Evolutionary conservation across 2,797 vertebrate species (phyloP), one percentile per base, ranked within the genome.

Genomic region (Pygocentrus nattereri): DNA sequence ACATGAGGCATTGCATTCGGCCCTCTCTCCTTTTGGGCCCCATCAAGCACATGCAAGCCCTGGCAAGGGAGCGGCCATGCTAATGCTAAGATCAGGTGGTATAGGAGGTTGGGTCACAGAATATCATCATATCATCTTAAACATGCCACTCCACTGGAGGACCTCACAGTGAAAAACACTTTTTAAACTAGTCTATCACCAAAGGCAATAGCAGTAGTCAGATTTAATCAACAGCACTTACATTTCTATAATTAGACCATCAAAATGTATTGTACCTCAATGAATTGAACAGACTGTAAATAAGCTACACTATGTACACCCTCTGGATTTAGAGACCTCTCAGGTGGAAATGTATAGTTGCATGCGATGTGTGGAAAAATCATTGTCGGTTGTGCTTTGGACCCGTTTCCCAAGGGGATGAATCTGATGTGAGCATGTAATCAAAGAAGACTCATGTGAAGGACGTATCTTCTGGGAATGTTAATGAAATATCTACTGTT

Each of bases 1-100:
- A 83, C 82, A 65, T 79, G 76, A 64, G 78, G 89, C 52, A 87
- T 84, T 83, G 81, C 76, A 85, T 79, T 78, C 71, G 73, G 89
- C 88, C 88, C 90, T 86, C 91, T 82, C 79, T 88, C 90, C 90
- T 91, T 91, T 72, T 89, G 88, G 90, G 91, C 89, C 89, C 90
- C 91, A 89, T 90, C 82, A 82, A 88, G 89, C 87, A 92, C 91
- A 91, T 88, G 88, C 87, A 93, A 85, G 88, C 82, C 86, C 87
- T 87, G 85, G 88, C 78, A 76, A 80, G 87, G 82, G 84, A 88
- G 72, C 87, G 83, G 86, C 83, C 87, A 81, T 80, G 87, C 82
- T 91, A 89, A 87, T 71, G 78, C 82, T 87, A 81, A 73, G 88
- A 86, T 90, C 75, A 88, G 79, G 87, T 77, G 78, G 81, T 81